phyloP scores from a whole-genome alignment of 2,888 invertebrate species.

The Eupithecia centaureata region DNA sequence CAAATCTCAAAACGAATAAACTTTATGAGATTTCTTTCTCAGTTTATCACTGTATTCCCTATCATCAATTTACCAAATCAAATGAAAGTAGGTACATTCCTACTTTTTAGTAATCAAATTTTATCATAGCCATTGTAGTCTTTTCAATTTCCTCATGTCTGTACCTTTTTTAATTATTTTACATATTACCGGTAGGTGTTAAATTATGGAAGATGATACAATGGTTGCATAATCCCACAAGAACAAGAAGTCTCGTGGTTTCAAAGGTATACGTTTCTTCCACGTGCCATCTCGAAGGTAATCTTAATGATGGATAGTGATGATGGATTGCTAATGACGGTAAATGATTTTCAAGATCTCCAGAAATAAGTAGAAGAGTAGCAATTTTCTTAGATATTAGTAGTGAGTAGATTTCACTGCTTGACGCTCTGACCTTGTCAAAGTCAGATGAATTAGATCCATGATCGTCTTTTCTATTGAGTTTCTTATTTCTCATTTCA shows the following conservation, averaged over 20 bases:
- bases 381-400: neutral
- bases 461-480: neutral
- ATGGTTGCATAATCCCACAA: neutral
- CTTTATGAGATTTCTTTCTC: neutral
- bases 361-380: neutral
- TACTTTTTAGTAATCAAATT: too few species aligned
- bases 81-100: too few species aligned
- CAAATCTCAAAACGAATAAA: too few species aligned
- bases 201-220: neutral
- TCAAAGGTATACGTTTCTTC: neutral
- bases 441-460: neutral
- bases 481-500: neutral
- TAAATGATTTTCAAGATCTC: neutral
- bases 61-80: too few species aligned
- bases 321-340: neutral
- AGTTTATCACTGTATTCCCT: neutral
- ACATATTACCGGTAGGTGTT: too few species aligned
- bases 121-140: too few species aligned
- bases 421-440: neutral
- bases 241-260: neutral
- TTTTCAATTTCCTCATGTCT: too few species aligned
- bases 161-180: too few species aligned
- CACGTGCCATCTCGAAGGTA: neutral
- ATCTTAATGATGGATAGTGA: conserved; percentile 5
- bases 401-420: neutral